Base-by-base conservation (phyloP, 1,140 invertebrate genomes). In the Lanistes nyassanus region DNA sequence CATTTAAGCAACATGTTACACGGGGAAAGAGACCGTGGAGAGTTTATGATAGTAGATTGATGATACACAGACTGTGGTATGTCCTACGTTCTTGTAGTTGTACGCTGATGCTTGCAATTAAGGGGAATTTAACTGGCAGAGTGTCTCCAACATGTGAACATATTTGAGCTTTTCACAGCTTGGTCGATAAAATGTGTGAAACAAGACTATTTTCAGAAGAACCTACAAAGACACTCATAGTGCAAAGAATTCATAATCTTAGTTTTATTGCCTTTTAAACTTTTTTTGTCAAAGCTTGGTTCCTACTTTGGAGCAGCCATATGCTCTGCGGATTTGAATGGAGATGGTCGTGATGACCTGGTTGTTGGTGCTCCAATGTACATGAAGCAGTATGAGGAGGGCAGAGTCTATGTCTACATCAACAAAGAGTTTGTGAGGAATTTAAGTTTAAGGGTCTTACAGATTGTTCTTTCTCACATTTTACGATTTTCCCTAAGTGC, bases 291-390 rank as follows among this genome's bases (percentile, higher is more conserved):
- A 26, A 92, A 95, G 85, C 87, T 93, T 55, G 94, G 94, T 0
- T 92, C 94, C 66, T 95, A 95, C 87, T 96, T 95, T 85, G 95
- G 95, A 11, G 91, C 93, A 1, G 89, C 92, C n/a, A 79, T 97
- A 0, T 88, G 92, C 60, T 92, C 92, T 2, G 90, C 92, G 47
- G 94, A 96, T 88, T 84, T 95, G 2, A 94, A 95, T 83, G 91
- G 90, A 16, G 94, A 96, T 85, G 91, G 91, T 2, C 90, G 94
- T 19, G 95, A 98, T 88, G 98, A 99, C 89, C 89, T 99, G 53
- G 93, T 99, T 55, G 93, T 99, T 39, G 96, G 97, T 19, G 96
- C 97, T 11, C 98, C 98, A 0, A 93, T 98, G 91, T 97, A 94
- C 89, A 97, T 95, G 0, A 82, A 87, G 13, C 92, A 94, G 79